Percentiles rank a stretch among this genome's conserved stretches.
phyloP scores from a whole-genome alignment of 2,888 invertebrate species.

The Pammene aurita region DNA sequence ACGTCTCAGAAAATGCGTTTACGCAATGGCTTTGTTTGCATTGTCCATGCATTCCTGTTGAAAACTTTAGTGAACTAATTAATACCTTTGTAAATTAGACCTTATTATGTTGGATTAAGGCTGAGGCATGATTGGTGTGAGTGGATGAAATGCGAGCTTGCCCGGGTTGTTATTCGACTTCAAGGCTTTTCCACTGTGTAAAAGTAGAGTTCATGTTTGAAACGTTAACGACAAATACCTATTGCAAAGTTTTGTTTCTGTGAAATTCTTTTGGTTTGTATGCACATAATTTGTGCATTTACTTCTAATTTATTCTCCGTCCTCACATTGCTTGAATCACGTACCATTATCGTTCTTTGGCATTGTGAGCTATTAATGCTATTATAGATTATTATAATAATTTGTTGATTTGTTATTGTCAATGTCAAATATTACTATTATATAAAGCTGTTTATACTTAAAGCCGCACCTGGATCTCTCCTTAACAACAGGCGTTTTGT shows the following conservation, averaged over 20 bases:
- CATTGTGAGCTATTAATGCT: no score
- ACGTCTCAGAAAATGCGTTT: constrained; percentile 25
- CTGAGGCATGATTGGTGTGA: background rate
- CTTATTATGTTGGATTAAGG: background rate
- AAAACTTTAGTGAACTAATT: background rate
- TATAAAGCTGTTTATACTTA: no score
- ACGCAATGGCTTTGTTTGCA: constrained; percentile 27
- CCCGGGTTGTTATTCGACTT: constrained; percentile 7
- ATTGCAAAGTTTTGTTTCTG: background rate
- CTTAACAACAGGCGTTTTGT: no score
- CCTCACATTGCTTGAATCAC: no score
- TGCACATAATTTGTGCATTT: no score
- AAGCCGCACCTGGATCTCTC: no score
- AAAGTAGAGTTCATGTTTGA: background rate
- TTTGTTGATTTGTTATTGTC: no score
- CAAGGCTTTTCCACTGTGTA: constrained; percentile 17
- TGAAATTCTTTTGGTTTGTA: background rate
- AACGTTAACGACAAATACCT: background rate
- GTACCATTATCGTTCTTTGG: no score
- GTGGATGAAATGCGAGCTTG: constrained; percentile 8
- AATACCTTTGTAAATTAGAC: background rate
- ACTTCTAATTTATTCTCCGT: no score
- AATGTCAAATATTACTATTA: no score
- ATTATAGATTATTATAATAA: no score
- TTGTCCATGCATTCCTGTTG: constrained; percentile 14